Percentiles rank a stretch among this genome's conserved stretches.
These are phyloP conservation scores for Geophilus truncorum DNA, from an alignment of 2,888 invertebrate genomes.

Conservation along the genomic window DNA sequence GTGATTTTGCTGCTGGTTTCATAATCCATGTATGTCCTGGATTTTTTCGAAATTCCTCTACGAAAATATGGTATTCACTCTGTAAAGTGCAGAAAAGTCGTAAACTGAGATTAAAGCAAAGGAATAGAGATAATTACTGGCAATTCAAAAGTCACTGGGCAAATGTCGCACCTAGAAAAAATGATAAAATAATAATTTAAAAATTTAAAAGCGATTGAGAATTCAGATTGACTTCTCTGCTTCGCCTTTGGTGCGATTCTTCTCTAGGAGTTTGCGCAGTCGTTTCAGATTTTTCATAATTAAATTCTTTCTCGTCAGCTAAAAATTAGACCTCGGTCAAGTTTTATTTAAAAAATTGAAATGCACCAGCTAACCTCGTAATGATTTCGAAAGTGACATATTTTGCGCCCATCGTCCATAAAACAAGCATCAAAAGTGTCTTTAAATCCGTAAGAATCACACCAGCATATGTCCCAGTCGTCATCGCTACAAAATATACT, in stretches of 20 bases:
- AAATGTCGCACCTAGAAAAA: constrained; percentile 51
- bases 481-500: no score
- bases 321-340: background rate
- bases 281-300: constrained; percentile 56
- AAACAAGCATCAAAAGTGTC: constrained; percentile 51
- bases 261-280: constrained; percentile 48
- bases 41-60: constrained; percentile 57
- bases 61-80: constrained; percentile 58
- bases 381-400: constrained; percentile 60
- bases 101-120: no score
- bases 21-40: constrained; percentile 60
- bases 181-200: background rate
- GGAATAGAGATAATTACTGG: constrained; percentile 50
- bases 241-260: constrained; percentile 49
- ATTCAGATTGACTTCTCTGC: constrained; percentile 45
- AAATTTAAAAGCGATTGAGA: background rate
- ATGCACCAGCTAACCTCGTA: constrained; percentile 53
- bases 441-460: constrained; percentile 56
- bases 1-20: constrained; percentile 59
- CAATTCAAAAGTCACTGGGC: constrained; percentile 58
- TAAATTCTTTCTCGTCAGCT: constrained; percentile 57
- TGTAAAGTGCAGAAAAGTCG: no score
- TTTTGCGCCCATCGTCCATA: constrained; percentile 53
- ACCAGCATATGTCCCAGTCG: constrained; percentile 60
- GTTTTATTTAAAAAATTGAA: no score